Base-by-base conservation (phyloP, 2,888 invertebrate species). In the Synergus itoensis region DNA sequence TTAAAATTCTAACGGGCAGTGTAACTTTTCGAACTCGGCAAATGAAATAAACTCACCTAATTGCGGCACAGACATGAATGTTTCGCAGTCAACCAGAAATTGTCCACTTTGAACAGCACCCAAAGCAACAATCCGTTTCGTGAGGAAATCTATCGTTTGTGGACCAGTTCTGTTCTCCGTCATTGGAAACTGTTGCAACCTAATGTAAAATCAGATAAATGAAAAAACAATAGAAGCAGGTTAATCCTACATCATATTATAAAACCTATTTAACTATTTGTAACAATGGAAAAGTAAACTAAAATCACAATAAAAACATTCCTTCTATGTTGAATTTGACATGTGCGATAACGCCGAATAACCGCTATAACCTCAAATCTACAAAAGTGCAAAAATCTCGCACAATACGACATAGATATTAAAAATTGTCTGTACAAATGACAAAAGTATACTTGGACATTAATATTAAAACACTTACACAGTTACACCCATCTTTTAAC, bases 81-180 rank as follows among this genome's bases (percentile, higher is more conserved):
- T 98, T 92, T 99, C 99, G 88, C 99, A 99, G 90, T 99, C 99
- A 0, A 99, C 98, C 76, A 97, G 92, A 92, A 98, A 99, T 87
- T 97, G 97, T 0, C 99, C 99, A 80, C 96, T 95, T 89, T 97
- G 98, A 0, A 95, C 93, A 0, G 98, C 99, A 21, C 99, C 98
- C 1, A 98, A 93, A 0, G 97, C 96, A 57, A 96, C 93, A 36
- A 99, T 95, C 28, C 98, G 94, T 91, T 98, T 98, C 0, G 97
- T 96, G 0, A 99, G 93, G 79, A 96, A 93, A 85, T 99, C 99
- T 80, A 99, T 96, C 0, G 96, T 96, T 88, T 97, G 96, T 0
- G 97, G 96, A 0, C 98, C 98, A n/a, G 97, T 97, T 88, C 97
- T 95, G 81, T 97, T 98, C 85, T 98, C 98, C 0, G 96, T 96